Evolutionary conservation across 2,888 invertebrate species (phyloP).

Genomic region (Hydroisotoma schaefferi): DNA sequence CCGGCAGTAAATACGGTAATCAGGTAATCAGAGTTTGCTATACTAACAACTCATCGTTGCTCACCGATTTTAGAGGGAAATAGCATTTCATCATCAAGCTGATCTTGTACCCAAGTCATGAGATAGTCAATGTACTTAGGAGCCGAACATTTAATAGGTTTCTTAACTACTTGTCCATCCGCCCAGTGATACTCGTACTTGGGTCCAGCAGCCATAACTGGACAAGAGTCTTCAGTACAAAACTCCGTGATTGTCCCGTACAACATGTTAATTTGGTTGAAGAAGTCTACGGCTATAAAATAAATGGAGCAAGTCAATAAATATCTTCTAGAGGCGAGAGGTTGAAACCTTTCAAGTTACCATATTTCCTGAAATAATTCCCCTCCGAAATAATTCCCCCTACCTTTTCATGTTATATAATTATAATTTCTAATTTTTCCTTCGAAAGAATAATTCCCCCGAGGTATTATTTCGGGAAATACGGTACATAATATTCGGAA

Average conservation of each 20-base stretch:
- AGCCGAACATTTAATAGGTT: conserved; percentile 85
- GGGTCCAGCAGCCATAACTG: conserved; percentile 98
- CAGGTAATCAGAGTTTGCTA: too few relatives aligned
- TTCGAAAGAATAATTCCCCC: too few relatives aligned
- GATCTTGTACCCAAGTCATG: conserved; percentile 76
- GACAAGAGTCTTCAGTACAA: conserved; percentile 94
- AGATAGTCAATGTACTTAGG: conserved; percentile 89
- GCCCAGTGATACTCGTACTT: conserved; percentile 99
- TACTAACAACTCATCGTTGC: conserved; percentile 38
- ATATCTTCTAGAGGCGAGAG: not conserved
- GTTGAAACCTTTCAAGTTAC: too few relatives aligned
- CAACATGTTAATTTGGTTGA: conserved; percentile 99
- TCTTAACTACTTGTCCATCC: conserved; percentile 95
- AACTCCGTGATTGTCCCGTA: conserved; percentile 99
- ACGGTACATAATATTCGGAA: conserved; percentile 49
- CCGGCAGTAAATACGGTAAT: too few relatives aligned
- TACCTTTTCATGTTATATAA: too few relatives aligned
- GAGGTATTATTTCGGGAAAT: too few relatives aligned
- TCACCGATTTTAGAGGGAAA: conserved; percentile 96
- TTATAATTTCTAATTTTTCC: too few relatives aligned
- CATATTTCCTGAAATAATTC: too few relatives aligned
- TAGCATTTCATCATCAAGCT: conserved; percentile 94
- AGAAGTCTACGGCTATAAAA: conserved; percentile 96
- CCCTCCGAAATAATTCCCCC: too few relatives aligned
- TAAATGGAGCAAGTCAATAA: not conserved